phyloP scores from a whole-genome alignment of 2,888 invertebrate genomes.

The Nudaria mundana region DNA sequence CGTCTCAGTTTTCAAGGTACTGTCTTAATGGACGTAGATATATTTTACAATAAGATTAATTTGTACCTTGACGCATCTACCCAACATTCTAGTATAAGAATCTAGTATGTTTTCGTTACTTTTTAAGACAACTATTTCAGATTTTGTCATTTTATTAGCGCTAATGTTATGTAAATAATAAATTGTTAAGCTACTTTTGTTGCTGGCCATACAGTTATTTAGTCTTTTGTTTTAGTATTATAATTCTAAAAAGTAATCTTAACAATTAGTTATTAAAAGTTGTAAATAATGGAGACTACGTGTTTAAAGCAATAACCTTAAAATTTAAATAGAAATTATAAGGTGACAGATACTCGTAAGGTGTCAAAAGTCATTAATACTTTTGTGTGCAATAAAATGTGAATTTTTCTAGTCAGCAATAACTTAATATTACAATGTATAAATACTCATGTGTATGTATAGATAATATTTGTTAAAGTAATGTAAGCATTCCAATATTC shows the following conservation, averaged over 20 bases:
- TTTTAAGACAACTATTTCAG: too few relatives aligned
- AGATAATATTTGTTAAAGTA: not conserved
- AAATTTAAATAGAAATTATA: conserved; percentile 7
- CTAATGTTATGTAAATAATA: too few relatives aligned
- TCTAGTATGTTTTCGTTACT: too few relatives aligned
- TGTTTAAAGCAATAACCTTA: conserved; percentile 71
- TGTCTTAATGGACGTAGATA: conserved; percentile 7
- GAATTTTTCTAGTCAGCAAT: conserved; percentile 11
- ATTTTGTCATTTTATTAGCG: too few relatives aligned
- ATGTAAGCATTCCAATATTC: not conserved
- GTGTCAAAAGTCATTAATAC: conserved; percentile 39
- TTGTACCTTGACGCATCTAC: too few relatives aligned
- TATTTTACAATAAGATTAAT: too few relatives aligned
- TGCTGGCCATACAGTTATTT: too few relatives aligned
- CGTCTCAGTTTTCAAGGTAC: conserved; percentile 19
- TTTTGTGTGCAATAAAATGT: conserved; percentile 30
- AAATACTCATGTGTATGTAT: not conserved
- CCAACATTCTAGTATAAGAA: too few relatives aligned
- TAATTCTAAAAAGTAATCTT: conserved; percentile 7
- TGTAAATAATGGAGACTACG: conserved; percentile 50
- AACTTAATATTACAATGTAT: conserved; percentile 2
- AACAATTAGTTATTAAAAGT: conserved; percentile 14
- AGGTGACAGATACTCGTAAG: conserved; percentile 1
- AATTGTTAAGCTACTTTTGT: too few relatives aligned
- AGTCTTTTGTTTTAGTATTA: conserved; percentile 12